phyloP scores from a whole-genome alignment of 2,113 vertebrate genomes.

The Myrmecophaga tridactyla region DNA sequence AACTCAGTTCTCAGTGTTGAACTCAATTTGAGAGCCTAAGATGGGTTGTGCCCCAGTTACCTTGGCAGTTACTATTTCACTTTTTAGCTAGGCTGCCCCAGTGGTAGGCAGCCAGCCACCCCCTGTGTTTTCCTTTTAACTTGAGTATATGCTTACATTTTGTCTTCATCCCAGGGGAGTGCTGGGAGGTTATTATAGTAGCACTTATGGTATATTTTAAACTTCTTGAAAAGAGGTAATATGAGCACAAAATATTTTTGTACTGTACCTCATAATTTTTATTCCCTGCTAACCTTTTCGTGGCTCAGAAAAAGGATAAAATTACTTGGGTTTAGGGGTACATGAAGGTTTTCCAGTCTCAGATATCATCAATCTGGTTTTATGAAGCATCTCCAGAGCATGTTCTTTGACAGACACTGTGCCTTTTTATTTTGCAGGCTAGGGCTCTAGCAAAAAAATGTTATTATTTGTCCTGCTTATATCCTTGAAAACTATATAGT shows the following conservation, averaged over 20 bases:
- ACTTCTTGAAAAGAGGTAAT: constrained; percentile 43
- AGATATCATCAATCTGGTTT: neutral
- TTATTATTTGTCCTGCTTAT: neutral
- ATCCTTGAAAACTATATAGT: neutral
- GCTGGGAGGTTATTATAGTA: constrained; percentile 15
- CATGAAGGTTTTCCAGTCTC: accelerated
- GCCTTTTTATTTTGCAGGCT: neutral
- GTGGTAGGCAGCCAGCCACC: neutral
- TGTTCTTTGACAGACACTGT: neutral
- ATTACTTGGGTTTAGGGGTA: neutral
- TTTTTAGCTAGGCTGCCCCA: neutral
- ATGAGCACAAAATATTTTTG: constrained; percentile 35
- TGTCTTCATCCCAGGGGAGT: constrained; percentile 27
- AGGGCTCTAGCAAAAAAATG: neutral
- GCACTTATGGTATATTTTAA: constrained; percentile 30
- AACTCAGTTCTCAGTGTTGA: constrained; percentile 30
- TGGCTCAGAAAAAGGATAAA: constrained; percentile 20
- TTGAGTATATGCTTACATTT: constrained; percentile 27
- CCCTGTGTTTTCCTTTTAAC: neutral
- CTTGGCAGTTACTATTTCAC: neutral
- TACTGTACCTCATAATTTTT: neutral
- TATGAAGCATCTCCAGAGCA: neutral
- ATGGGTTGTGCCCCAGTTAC: constrained; percentile 27
- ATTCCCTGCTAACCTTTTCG: neutral
- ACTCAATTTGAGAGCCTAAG: constrained; percentile 50